phyloP scores from a whole-genome alignment of 1,140 invertebrate species.

The Cherax quadricarinatus region DNA sequence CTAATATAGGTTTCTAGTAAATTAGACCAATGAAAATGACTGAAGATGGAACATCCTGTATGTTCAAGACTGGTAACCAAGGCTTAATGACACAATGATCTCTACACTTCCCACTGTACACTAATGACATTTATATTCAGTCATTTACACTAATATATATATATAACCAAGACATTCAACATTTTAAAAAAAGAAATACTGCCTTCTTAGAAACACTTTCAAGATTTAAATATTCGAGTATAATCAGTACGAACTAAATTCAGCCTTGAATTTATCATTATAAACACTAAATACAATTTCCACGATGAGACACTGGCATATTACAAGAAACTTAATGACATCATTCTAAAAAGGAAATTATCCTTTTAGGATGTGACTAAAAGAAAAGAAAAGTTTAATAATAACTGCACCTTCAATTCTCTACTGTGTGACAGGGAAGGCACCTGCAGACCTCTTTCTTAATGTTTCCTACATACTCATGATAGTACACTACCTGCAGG shows the following conservation, averaged over 20 bases:
- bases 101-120: too few relatives aligned
- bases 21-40: too few relatives aligned
- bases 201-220: too few relatives aligned
- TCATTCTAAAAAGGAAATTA: background rate
- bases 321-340: too few relatives aligned
- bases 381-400: background rate
- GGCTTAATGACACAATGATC: too few relatives aligned
- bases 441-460: background rate
- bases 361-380: background rate
- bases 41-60: too few relatives aligned
- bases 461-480: background rate
- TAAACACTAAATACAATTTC: background rate
- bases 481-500: background rate
- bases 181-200: too few relatives aligned
- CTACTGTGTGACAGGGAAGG: background rate
- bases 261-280: background rate
- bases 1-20: too few relatives aligned
- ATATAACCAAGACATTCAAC: too few relatives aligned
- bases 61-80: too few relatives aligned
- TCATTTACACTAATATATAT: too few relatives aligned
- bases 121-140: too few relatives aligned
- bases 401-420: background rate
- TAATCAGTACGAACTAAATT: conserved; percentile 18
- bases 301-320: background rate
- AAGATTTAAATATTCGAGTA: background rate